phyloP scores from a whole-genome alignment of 1,140 invertebrate species.

The Choristoneura fumiferana region DNA sequence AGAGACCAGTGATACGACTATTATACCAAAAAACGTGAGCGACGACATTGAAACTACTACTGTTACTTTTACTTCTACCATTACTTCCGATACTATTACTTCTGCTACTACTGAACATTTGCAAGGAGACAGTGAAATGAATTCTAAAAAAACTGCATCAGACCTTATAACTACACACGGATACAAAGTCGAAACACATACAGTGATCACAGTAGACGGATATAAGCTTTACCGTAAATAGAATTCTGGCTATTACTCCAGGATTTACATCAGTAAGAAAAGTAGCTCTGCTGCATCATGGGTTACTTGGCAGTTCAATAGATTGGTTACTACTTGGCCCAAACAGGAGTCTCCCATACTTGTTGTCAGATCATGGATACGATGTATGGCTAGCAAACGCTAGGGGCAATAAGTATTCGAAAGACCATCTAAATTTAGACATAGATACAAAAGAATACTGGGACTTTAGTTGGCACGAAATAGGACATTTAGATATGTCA shows the following conservation, averaged over 20 bases:
- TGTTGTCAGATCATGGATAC: constrained; percentile 80
- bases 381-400: constrained; percentile 85
- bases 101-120: not conserved
- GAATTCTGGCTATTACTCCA: constrained; percentile 77
- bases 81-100: no score
- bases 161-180: constrained; percentile 80
- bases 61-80: no score
- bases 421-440: constrained; percentile 70
- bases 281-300: constrained; percentile 81
- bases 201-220: constrained; percentile 82
- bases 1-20: no score
- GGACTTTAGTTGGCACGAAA: constrained; percentile 82
- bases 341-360: constrained; percentile 79
- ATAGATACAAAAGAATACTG: constrained; percentile 79
- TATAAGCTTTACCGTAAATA: constrained; percentile 84
- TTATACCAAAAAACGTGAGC: no score
- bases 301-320: constrained; percentile 81
- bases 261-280: no score
- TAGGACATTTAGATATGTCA: constrained; percentile 76
- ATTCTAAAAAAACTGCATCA: constrained; percentile 29
- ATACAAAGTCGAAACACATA: constrained; percentile 82
- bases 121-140: constrained; percentile 8
- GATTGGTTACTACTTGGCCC: constrained; percentile 83
- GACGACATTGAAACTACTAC: no score
- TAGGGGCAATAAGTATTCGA: constrained; percentile 82